phyloP scores from a whole-genome alignment of 2,113 vertebrate species.

The Orycteropus afer region DNA sequence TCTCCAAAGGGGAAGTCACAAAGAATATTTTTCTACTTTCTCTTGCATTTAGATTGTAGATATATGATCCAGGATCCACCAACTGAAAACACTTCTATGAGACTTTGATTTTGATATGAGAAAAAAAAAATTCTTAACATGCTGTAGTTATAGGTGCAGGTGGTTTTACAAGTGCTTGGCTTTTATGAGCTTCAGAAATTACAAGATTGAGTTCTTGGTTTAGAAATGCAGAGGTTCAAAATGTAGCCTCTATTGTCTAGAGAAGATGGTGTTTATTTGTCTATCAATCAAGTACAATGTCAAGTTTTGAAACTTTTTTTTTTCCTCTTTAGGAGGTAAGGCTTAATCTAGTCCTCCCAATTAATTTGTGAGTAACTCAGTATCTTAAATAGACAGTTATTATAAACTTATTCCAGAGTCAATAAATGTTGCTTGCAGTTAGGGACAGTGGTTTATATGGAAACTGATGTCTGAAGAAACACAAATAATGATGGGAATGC shows the following conservation, averaged over 20 bases:
- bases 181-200: not conserved
- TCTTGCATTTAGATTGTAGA: not conserved
- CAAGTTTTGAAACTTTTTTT: not conserved
- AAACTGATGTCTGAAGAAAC: not conserved
- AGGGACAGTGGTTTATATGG: not conserved
- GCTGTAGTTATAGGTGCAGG: not conserved
- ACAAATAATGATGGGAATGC: not conserved
- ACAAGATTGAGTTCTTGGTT: not conserved
- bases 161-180: not conserved
- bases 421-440: not conserved
- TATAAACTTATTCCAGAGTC: not conserved
- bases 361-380: not conserved
- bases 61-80: not conserved
- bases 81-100: not conserved
- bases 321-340: accelerated
- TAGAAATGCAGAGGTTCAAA: not conserved
- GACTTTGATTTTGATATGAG: not conserved
- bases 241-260: not conserved
- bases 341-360: not conserved
- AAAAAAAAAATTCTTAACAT: not conserved
- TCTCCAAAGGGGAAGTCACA: not conserved
- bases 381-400: not conserved
- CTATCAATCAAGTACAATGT: not conserved
- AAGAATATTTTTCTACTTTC: not conserved
- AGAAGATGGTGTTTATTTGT: not conserved